Percentiles rank a stretch among this genome's conserved stretches.
phyloP scores from a whole-genome alignment of 2,797 vertebrate genomes.

The Leontopithecus rosalia region DNA sequence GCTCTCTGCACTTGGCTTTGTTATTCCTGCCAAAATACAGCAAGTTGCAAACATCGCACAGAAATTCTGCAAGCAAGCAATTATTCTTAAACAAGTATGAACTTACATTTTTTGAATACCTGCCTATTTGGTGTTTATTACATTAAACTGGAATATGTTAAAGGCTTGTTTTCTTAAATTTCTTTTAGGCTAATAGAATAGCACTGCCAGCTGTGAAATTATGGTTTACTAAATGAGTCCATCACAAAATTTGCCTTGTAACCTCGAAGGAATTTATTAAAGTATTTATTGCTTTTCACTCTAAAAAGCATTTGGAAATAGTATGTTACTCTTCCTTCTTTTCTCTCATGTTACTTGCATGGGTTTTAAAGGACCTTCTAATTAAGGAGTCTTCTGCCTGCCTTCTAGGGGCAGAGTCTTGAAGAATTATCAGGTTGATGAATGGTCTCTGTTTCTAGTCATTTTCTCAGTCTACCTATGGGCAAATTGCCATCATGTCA shows the following conservation, averaged over 20 bases:
- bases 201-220: constrained; percentile 25
- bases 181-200: constrained; percentile 32
- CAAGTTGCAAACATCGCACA: constrained; percentile 92
- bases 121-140: constrained; percentile 46
- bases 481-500: background rate
- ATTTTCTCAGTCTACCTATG: background rate
- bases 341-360: background rate
- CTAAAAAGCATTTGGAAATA: constrained; percentile 41
- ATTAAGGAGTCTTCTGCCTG: background rate
- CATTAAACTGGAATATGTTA: constrained; percentile 30
- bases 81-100: constrained; percentile 96
- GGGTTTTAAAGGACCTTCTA: background rate
- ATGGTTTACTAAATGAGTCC: constrained; percentile 3
- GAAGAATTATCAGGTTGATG: background rate
- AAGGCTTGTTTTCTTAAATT: constrained; percentile 1
- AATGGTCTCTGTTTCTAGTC: background rate
- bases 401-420: background rate
- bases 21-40: constrained; percentile 94
- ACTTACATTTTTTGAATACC: constrained; percentile 40
- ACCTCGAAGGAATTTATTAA: constrained; percentile 14
- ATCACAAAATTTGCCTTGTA: constrained; percentile 43
- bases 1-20: constrained; percentile 94
- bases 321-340: background rate
- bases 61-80: constrained; percentile 96
- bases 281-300: constrained; percentile 18